Conservation (phyloP, 2,888 invertebrate genomes). For the Tortrix viridana region DNA sequence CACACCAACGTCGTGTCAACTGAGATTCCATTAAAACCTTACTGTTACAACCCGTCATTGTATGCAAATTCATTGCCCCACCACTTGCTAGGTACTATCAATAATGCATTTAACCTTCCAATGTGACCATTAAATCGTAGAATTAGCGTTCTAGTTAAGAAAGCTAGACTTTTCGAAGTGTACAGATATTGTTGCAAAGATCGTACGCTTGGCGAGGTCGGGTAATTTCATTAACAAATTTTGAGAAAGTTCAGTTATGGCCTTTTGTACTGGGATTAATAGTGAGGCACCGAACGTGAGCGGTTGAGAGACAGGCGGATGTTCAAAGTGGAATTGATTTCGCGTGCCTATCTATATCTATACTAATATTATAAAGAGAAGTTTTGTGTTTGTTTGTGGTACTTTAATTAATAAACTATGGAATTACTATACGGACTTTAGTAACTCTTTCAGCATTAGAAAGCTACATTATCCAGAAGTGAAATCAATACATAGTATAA, state of each 20-base stretch:
- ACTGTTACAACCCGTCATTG: slow-evolving; percentile 31
- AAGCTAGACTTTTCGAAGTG: neutral
- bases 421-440: too few relatives aligned
- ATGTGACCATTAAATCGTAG: neutral
- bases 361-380: too few relatives aligned
- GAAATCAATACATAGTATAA: too few relatives aligned
- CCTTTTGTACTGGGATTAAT: slow-evolving; percentile 18
- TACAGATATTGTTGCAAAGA: slow-evolving; percentile 3
- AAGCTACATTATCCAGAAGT: too few relatives aligned
- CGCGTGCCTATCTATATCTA: too few relatives aligned
- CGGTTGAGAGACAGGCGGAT: too few relatives aligned
- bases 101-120: neutral
- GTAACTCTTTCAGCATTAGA: too few relatives aligned
- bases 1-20: slow-evolving; percentile 1
- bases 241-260: slow-evolving; percentile 38
- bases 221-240: slow-evolving; percentile 43
- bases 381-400: too few relatives aligned
- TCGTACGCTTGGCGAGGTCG: slow-evolving; percentile 26
- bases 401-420: too few relatives aligned
- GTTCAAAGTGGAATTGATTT: too few relatives aligned
- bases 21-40: slow-evolving; percentile 14
- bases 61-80: slow-evolving; percentile 26
- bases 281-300: too few relatives aligned
- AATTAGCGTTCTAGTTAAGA: neutral
- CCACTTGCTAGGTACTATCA: slow-evolving; percentile 1